Conservation (phyloP, 2,113 vertebrate species). For the Spizaetus ornatus region DNA sequence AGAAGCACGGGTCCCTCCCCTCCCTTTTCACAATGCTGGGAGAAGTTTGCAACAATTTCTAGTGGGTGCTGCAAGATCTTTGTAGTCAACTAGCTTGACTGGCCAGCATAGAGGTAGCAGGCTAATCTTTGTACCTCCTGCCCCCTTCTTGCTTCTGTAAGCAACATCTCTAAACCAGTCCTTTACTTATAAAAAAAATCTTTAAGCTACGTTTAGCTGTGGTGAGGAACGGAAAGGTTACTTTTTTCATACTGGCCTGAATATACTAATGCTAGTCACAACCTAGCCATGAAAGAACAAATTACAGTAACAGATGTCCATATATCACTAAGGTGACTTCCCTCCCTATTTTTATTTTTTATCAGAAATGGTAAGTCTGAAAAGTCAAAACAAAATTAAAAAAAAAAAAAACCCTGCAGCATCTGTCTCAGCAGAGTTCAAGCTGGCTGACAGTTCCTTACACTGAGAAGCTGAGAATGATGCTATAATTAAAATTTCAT, state of each 20-base stretch:
- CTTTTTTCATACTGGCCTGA: not conserved
- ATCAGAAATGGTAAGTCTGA: constrained; percentile 40
- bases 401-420: constrained; percentile 18
- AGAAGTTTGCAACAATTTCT: not conserved
- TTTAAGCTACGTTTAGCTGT: not conserved
- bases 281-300: constrained; percentile 45
- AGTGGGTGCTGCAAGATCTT: not conserved
- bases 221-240: not conserved
- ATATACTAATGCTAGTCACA: constrained; percentile 48
- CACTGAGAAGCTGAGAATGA: constrained; percentile 47
- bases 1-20: not conserved
- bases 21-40: not conserved
- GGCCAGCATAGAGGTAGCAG: not conserved
- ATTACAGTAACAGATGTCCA: constrained; percentile 59
- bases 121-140: not conserved
- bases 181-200: not conserved
- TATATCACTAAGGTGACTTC: constrained; percentile 60
- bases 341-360: constrained; percentile 40
- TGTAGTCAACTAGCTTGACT: not conserved
- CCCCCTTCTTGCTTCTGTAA: not conserved
- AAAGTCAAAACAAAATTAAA: constrained; percentile 40
- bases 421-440: constrained; percentile 63
- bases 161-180: not conserved
- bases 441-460: constrained; percentile 60
- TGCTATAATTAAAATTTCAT: constrained; percentile 63